Base-by-base conservation (phyloP, 2,888 invertebrate species). In the Gastracanthus pulcherrimus region DNA sequence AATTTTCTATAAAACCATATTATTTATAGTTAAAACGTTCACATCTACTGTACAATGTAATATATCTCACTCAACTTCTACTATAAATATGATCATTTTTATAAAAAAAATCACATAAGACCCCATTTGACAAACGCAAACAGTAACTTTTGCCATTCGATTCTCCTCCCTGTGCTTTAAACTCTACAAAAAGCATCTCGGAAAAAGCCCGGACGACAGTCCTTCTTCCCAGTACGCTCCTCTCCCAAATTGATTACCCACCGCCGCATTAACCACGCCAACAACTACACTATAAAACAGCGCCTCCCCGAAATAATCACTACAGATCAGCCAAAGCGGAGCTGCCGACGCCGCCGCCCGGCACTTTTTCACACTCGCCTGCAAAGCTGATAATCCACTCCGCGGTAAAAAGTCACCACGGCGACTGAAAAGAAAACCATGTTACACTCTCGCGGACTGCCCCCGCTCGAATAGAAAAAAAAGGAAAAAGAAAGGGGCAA, bases 381-480 rank as follows among this genome's bases (percentile, higher is more conserved):
- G 23, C 34, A 55, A 41, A 72, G 64, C 29, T 58, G 66, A 75
- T 62, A 75, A 80, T 80, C 58, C 75, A 80, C 29, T 71, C 9
- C n/a, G 9, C 23, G 29, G n/a, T 5, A 38, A 58, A 34, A 41
- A 70, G 19, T 26, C 11, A 2, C 4, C 19, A 0, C 9, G 26
- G n/a, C n/a, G 45, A n/a, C 31, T 36, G 19, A 36, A 79, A 80
- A 16, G 29, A 69, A 64, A 75, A 71, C 64, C 76, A 75, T 75
- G 31, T 51, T 31, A 23, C n/a, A n/a, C n/a, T n/a, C n/a, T n/a
- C 19, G 19, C 45, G 9, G 66, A 41, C n/a, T n/a, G 66, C 41
- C 48, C 19, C 62, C n/a, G n/a, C n/a, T n/a, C n/a, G n/a, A n/a
- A 13, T 70, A 45, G 64, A 60, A 69, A 34, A 36, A 6, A 41